phyloP scores from a whole-genome alignment of 2,888 invertebrate genomes.

The Coenonympha arcania region DNA sequence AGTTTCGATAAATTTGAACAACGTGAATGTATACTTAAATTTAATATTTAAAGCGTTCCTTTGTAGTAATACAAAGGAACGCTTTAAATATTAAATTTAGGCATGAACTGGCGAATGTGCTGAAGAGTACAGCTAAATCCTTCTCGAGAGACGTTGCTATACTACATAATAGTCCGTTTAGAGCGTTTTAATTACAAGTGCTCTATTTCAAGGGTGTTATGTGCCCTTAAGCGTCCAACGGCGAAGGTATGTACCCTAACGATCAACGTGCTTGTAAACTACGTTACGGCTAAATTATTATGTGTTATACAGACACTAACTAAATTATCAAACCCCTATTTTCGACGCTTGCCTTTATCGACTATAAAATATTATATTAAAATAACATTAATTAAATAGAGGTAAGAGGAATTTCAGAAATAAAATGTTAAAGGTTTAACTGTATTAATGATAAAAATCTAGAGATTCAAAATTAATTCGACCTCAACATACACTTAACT shows the following conservation, averaged over 20 bases:
- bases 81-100: constrained; percentile 13
- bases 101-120: constrained; percentile 8
- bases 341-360: neutral
- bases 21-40: no score
- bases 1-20: no score
- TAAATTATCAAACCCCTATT: constrained; percentile 17
- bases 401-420: no score
- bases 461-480: no score
- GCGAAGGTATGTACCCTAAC: constrained; percentile 41
- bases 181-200: constrained; percentile 68
- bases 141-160: constrained; percentile 30
- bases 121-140: constrained; percentile 17
- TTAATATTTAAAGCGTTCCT: no score
- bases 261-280: constrained; percentile 61
- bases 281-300: constrained; percentile 43
- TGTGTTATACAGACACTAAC: constrained; percentile 21
- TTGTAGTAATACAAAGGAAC: neutral
- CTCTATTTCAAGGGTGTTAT: constrained; percentile 65
- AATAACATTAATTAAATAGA: no score
- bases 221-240: constrained; percentile 57
- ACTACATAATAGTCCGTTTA: constrained; percentile 59
- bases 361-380: neutral
- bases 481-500: no score
- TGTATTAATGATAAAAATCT: no score
- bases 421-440: no score